Evolutionary conservation across 2,888 invertebrate species (phyloP), one percentile per base, ranked within the genome.

Genomic region (Nomada fucata): DNA sequence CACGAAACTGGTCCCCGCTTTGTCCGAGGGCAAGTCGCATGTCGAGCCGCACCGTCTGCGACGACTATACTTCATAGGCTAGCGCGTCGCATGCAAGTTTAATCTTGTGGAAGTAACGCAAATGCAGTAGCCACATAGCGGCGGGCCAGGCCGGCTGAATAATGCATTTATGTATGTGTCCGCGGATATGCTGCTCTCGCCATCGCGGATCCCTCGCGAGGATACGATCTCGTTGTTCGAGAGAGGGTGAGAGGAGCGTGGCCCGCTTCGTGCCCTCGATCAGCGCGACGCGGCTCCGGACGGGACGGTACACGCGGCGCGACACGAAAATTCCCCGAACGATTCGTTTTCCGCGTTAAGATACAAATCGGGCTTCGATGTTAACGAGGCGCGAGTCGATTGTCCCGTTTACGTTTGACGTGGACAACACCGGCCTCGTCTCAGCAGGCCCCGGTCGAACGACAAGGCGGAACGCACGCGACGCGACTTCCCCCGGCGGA

Each of bases 21-120:
- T 92, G 92, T 92, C 91, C 90, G 85, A 90, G 85, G 86, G 84
- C 92, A 89, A 92, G 92, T 92, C 91, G 90, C 91, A 90, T 90
- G 92, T 91, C 92, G 91, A 85, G 76, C 81, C 81, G 85, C 83
- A 79, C 85, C 87, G 90, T 90, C 90, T 88, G 87, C 87, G 88
- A 88, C 87, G 88, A 88, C 87, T 89, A 91, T 91, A 91, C 92
- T 90, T 91, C 91, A 91, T 92, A 90, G 89, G 84, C 88, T 88
- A 88, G 87, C 88, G 87, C 88, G 87, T 88, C 89, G 91, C 91
- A 90, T 92, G 92, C 93, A 93, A 93, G 93, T 93, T 93, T 93
- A 93, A 93, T 92, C 93, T 92, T 89, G 86, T 92, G 93, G 93
- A 93, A 93, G 93, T 93, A 93, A 93, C 92, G 91, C 90, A 92